Conservation (phyloP, 2,797 vertebrate genomes). For the Thamnophis elegans region DNA sequence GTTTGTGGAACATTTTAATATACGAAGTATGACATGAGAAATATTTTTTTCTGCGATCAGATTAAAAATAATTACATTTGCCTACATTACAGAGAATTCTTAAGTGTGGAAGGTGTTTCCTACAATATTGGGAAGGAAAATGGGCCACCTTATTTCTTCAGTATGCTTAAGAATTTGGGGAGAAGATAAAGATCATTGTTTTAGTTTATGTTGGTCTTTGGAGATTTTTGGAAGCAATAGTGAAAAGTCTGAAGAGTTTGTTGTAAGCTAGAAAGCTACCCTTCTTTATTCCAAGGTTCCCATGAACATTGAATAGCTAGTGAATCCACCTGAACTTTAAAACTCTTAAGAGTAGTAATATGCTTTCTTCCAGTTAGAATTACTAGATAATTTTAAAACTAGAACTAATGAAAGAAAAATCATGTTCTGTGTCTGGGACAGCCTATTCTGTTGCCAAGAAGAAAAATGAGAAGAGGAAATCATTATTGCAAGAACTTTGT, state of each 20-base stretch:
- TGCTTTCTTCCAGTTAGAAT: not conserved
- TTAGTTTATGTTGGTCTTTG: not conserved
- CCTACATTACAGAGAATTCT: not conserved
- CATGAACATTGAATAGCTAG: not conserved
- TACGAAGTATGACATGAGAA: not conserved
- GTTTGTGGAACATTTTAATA: not conserved
- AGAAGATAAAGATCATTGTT: not conserved
- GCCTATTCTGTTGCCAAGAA: not conserved
- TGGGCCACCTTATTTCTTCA: not conserved
- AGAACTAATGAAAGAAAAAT: not conserved
- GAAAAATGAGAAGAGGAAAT: not conserved
- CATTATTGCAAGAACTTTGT: not conserved
- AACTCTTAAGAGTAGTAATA: not conserved
- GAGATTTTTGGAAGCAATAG: not conserved
- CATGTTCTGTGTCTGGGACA: not conserved
- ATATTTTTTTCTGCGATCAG: not conserved
- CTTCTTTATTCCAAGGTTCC: not conserved
- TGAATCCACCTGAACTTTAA: not conserved
- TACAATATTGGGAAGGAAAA: not conserved
- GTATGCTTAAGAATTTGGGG: too few relatives aligned
- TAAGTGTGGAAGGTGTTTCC: not conserved
- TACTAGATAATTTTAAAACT: not conserved
- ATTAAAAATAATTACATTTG: not conserved
- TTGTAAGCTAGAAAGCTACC: not conserved
- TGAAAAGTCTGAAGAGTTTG: not conserved